Conservation (phyloP, 1,140 invertebrate genomes). For the Drosophila triauraria region DNA sequence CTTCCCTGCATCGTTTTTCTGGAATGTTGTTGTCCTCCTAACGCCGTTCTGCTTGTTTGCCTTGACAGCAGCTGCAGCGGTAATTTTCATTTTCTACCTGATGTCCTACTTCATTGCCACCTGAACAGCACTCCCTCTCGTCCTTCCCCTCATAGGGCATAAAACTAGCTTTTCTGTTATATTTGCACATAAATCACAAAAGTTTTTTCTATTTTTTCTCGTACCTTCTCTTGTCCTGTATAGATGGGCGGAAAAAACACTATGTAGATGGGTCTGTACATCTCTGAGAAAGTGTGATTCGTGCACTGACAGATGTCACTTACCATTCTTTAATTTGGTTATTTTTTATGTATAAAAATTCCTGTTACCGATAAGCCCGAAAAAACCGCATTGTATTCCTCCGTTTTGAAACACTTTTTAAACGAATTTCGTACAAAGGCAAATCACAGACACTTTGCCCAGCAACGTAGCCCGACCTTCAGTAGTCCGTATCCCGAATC, state of each 20-base stretch:
- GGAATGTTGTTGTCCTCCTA: conserved; percentile 28
- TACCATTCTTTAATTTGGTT: conserved; percentile 4
- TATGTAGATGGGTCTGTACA: not conserved
- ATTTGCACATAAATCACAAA: conserved; percentile 81
- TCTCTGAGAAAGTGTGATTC: not conserved
- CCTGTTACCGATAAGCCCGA: not conserved
- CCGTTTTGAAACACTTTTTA: conserved; percentile 5
- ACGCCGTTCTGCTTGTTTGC: conserved; percentile 62
- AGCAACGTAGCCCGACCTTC: not conserved
- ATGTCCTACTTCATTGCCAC: conserved; percentile 70
- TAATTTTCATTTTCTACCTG: conserved; percentile 72
- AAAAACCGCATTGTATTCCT: conserved; percentile 10
- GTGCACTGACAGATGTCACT: conserved; percentile 2
- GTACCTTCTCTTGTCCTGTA: conserved; percentile 28
- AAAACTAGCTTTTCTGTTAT: conserved; percentile 72
- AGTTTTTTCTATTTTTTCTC: conserved; percentile 65
- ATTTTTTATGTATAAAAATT: not conserved
- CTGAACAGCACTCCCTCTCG: conserved; percentile 19
- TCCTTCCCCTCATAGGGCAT: conserved; percentile 15
- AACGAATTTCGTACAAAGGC: conserved; percentile 8
- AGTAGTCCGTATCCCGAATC: conserved; percentile 41
- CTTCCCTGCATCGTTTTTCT: not conserved
- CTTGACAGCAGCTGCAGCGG: conserved; percentile 66
- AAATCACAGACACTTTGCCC: conserved; percentile 26
- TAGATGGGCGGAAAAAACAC: not conserved